Base-by-base conservation (phyloP, 2,888 invertebrate genomes). In the Ophraella communa region DNA sequence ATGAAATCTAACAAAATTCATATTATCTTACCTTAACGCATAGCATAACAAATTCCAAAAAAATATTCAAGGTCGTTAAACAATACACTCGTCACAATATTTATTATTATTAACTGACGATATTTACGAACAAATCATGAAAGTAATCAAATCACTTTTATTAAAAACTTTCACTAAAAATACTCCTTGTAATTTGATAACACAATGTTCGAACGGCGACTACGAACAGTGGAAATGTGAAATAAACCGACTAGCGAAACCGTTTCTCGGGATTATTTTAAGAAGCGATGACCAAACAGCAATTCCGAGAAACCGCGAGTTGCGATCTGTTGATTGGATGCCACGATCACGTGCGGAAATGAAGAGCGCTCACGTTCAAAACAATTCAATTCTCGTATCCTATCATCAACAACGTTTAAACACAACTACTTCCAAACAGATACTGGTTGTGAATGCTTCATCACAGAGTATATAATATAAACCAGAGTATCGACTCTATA, bases 211-310 rank as follows among this genome's bases (percentile, higher is more conserved):
- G 24, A 62, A 8, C 10, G 21, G 18, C 18, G 55, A 8, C 17
- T 23, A 14, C 60, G 52, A n/a, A 23, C 54, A 20, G 20, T 24
- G 33, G 51, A 33, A 42, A 59, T 39, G 45, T 54, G 54, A 65
- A 67, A 67, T 53, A 58, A 67, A 62, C 69, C 14, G 14, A 39
- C 17, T 17, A 39, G 7, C 17, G 70, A 65, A 71, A 69, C 73
- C 70, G 44, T 52, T 60, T 44, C 60, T 27, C 73, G 69, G 71
- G 72, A 73, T 76, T 80, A 79, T 79, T 80, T 79, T 79, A 75
- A 78, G 79, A 78, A 76, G 72, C 74, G 76, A 78, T 79, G 79
- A 79, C 76, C 77, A 73, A 76, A 78, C 74, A 70, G 68, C 71
- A 64, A 72, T 79, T 79, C 80, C 73, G 71, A 74, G 79, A 79